phyloP scores from a whole-genome alignment of 2,113 vertebrate species.

The Amblyornis subalaris region DNA sequence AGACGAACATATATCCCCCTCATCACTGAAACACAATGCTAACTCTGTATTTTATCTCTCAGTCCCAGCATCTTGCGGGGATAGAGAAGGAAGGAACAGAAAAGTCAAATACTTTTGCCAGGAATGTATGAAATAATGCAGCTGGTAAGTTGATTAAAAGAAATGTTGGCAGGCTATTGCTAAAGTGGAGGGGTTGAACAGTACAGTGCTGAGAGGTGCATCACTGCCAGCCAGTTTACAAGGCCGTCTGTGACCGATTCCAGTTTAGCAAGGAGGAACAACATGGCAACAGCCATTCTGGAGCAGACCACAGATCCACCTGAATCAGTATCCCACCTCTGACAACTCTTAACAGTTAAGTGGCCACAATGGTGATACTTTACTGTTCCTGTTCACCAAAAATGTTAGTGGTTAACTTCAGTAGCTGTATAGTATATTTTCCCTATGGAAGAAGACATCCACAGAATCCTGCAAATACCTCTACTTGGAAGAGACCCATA shows the following conservation, averaged over 20 bases:
- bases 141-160: neutral
- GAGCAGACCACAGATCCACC: neutral
- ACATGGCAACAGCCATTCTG: neutral
- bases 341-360: neutral
- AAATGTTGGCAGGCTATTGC: neutral
- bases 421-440: neutral
- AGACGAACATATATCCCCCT: neutral
- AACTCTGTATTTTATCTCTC: neutral
- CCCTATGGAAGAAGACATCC: neutral
- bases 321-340: neutral
- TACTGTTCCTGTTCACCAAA: neutral
- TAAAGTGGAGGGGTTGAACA: neutral
- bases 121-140: neutral
- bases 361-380: fast-evolving
- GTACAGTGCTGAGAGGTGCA: fast-evolving
- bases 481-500: neutral
- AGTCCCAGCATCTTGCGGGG: neutral
- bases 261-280: neutral
- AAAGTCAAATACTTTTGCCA: neutral
- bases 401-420: neutral
- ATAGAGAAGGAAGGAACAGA: neutral
- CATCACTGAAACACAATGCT: neutral
- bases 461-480: neutral
- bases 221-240: neutral
- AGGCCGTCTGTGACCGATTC: neutral